A percentile compares a stretch with the other conserved stretches of the same genome.
Conservation (phyloP, 2,797 vertebrate genomes). For the Paguma larvata region DNA sequence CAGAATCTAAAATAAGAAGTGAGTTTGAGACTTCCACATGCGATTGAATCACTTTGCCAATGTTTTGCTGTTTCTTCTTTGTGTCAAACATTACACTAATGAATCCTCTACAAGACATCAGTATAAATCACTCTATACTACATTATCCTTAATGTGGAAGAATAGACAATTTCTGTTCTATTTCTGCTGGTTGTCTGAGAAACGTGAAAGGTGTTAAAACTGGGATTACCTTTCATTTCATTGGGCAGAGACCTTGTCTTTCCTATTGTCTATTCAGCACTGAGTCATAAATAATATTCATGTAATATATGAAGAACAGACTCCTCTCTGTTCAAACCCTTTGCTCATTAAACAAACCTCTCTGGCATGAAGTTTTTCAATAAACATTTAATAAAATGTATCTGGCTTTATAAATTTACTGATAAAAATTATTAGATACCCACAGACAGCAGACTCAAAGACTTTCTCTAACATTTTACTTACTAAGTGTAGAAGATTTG, state of each 20-base stretch:
- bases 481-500: slow-evolving; percentile 49
- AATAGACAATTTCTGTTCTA: slow-evolving; percentile 62
- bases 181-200: slow-evolving; percentile 46
- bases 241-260: slow-evolving; percentile 37
- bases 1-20: not conserved
- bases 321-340: slow-evolving; percentile 46
- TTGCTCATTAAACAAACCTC: slow-evolving; percentile 62
- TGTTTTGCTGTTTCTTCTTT: not conserved
- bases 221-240: slow-evolving; percentile 53
- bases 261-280: slow-evolving; percentile 26
- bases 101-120: not conserved
- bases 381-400: slow-evolving; percentile 60
- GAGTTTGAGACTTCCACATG: not conserved
- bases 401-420: slow-evolving; percentile 47
- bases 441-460: slow-evolving; percentile 41
- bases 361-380: slow-evolving; percentile 38
- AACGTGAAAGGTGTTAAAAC: slow-evolving; percentile 65
- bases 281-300: slow-evolving; percentile 54
- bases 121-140: slow-evolving; percentile 21
- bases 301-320: not conserved
- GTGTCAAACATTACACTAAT: slow-evolving; percentile 4
- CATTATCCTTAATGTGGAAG: slow-evolving; percentile 48
- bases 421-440: slow-evolving; percentile 54
- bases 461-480: slow-evolving; percentile 45
- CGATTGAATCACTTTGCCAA: not conserved